These are phyloP conservation scores for Melanotaenia nigrans DNA, from an alignment of 2,797 vertebrate species.

Conservation along the genomic window DNA sequence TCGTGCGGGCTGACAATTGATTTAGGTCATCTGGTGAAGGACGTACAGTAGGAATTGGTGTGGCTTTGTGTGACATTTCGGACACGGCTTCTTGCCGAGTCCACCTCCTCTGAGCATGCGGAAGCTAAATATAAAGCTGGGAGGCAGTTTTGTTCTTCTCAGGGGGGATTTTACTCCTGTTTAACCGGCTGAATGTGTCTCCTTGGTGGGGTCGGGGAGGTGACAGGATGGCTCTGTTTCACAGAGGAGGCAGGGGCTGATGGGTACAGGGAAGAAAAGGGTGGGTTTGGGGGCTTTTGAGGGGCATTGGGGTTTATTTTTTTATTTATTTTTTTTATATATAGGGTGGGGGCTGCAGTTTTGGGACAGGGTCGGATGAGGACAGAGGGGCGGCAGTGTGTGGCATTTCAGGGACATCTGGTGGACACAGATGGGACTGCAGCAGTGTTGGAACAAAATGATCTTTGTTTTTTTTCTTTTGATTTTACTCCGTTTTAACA, in stretches of 20 bases:
- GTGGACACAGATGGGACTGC: conserved; percentile 60
- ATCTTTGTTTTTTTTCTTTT: neutral
- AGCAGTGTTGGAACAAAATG: neutral
- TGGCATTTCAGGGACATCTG: conserved; percentile 76
- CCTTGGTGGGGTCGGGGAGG: conserved; percentile 39
- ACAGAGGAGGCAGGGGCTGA: conserved; percentile 20
- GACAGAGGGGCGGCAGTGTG: conserved; percentile 61
- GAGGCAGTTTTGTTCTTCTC: conserved; percentile 29
- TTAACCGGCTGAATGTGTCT: conserved; percentile 41
- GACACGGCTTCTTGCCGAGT: conserved; percentile 45
- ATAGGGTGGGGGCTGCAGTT: conserved; percentile 43
- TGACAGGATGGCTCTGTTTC: conserved; percentile 19
- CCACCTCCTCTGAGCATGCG: neutral
- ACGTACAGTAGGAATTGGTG: conserved; percentile 46
- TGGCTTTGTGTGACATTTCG: conserved; percentile 61
- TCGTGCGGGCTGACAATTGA: conserved; percentile 69
- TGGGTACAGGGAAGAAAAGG: conserved; percentile 29
- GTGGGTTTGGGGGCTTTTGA: neutral
- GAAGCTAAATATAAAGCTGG: conserved; percentile 55
- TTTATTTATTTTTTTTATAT: neutral
- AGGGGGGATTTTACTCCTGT: conserved; percentile 52
- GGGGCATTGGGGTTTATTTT: neutral
- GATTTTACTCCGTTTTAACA: neutral
- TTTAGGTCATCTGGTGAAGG: conserved; percentile 75
- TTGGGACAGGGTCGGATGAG: conserved; percentile 71